Conservation (phyloP, 1,140 invertebrate species). For the Drosophila kurseongensis region DNA sequence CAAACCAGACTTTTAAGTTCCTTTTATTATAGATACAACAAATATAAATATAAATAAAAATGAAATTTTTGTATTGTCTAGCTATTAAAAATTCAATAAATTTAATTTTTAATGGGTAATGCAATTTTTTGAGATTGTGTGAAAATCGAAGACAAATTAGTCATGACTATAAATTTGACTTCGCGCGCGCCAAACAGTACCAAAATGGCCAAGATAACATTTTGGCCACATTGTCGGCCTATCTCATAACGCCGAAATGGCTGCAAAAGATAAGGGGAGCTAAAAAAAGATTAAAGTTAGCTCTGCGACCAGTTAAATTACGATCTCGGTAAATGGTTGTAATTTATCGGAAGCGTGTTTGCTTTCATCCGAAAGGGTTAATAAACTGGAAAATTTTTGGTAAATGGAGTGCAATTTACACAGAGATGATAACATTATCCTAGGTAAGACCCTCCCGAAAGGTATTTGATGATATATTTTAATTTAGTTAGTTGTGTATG, state of each 20-base stretch:
- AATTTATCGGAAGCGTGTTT: background rate
- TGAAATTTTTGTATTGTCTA: no score
- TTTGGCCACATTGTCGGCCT: conserved; percentile 1
- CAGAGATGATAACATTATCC: background rate
- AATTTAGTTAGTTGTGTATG: no score
- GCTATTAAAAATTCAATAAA: no score
- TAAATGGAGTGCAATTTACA: background rate
- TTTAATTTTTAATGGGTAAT: background rate
- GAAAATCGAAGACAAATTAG: conserved; percentile 5
- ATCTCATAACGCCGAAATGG: conserved; percentile 8
- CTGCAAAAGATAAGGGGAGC: conserved; percentile 12
- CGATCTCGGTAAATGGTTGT: background rate
- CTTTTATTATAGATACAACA: background rate
- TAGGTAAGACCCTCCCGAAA: no score
- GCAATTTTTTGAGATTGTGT: background rate
- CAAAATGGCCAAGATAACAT: conserved; percentile 17
- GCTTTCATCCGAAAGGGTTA: background rate
- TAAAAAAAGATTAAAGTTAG: conserved; percentile 10
- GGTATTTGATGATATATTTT: no score
- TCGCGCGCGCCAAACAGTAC: background rate
- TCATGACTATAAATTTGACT: background rate
- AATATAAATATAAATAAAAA: no score
- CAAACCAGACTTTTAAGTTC: background rate
- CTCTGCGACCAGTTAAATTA: background rate
- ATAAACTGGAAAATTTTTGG: background rate